Conservation (phyloP, 2,888 invertebrate genomes). For the Euclidia mi region DNA sequence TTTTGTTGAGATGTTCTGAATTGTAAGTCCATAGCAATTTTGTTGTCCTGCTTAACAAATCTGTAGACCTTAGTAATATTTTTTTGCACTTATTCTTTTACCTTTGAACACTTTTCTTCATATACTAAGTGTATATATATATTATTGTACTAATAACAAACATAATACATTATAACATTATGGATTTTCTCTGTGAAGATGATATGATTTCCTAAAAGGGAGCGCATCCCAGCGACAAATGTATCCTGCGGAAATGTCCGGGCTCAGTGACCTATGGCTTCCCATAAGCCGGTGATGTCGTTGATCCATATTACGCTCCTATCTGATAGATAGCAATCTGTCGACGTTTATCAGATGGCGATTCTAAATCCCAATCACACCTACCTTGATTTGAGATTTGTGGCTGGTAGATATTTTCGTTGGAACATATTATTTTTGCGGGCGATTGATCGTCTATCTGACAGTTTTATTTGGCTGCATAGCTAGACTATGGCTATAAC, state of each 20-base stretch:
- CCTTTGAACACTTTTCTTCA: too few species aligned
- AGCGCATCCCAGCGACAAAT: constrained; percentile 1
- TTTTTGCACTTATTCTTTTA: too few species aligned
- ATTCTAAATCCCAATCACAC: background rate
- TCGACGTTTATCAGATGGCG: constrained; percentile 5
- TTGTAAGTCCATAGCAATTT: too few species aligned
- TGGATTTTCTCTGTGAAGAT: background rate
- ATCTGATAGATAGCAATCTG: constrained; percentile 1
- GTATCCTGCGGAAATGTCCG: constrained; percentile 7
- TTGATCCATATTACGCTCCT: background rate
- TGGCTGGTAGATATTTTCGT: background rate
- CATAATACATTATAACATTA: too few species aligned
- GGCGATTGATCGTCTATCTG: too few species aligned
- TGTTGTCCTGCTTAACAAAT: too few species aligned
- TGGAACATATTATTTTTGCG: background rate
- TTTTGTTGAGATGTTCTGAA: too few species aligned
- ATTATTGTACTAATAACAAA: too few species aligned
- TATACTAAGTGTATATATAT: too few species aligned
- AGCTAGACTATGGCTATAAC: too few species aligned
- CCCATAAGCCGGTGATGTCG: constrained; percentile 5
- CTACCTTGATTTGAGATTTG: background rate
- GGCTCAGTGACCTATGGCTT: constrained; percentile 1
- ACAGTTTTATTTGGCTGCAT: too few species aligned
- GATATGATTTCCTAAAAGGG: constrained; percentile 3
- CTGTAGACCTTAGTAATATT: too few species aligned